phyloP scores from a whole-genome alignment of 2,797 vertebrate genomes.

The Lindbergichthys nudifrons region DNA sequence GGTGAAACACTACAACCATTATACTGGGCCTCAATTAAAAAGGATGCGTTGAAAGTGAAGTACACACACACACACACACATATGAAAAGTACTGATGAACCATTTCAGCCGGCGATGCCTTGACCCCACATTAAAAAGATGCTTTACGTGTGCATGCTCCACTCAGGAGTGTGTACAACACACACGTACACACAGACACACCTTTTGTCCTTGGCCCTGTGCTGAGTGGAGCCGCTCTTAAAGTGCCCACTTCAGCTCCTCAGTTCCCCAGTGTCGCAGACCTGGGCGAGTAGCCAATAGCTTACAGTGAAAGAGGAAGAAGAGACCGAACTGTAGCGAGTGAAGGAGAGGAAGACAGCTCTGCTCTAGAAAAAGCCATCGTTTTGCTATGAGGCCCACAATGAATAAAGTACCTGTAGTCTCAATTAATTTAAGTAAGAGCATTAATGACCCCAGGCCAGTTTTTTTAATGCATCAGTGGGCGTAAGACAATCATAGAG shows the following conservation, averaged over 20 bases:
- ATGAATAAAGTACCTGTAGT: slow-evolving; percentile 51
- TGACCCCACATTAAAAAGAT: slow-evolving; percentile 48
- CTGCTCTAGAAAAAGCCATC: slow-evolving; percentile 49
- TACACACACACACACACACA: background rate
- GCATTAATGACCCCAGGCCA: slow-evolving; percentile 42
- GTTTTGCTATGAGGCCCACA: slow-evolving; percentile 50
- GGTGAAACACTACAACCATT: background rate
- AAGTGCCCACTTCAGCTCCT: slow-evolving; percentile 81
- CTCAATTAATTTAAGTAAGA: slow-evolving; percentile 59
- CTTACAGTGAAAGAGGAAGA: slow-evolving; percentile 53
- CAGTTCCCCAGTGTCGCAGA: slow-evolving; percentile 61
- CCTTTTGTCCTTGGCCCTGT: slow-evolving; percentile 76
- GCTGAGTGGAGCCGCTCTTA: slow-evolving; percentile 71
- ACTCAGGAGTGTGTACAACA: slow-evolving; percentile 22
- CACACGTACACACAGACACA: slow-evolving; percentile 24
- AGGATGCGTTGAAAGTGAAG: background rate
- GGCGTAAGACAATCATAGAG: slow-evolving; percentile 41
- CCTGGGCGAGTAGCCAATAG: slow-evolving; percentile 71
- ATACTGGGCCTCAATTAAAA: background rate
- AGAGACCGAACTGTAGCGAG: slow-evolving; percentile 20
- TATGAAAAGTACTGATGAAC: slow-evolving; percentile 26
- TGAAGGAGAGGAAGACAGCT: slow-evolving; percentile 21
- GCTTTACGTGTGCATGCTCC: slow-evolving; percentile 32
- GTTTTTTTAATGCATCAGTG: slow-evolving; percentile 39
- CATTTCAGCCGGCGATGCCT: slow-evolving; percentile 33